Percentiles rank a stretch among this genome's conserved stretches.
phyloP scores from a whole-genome alignment of 1,140 invertebrate species.

The Sitobion miscanthi region DNA sequence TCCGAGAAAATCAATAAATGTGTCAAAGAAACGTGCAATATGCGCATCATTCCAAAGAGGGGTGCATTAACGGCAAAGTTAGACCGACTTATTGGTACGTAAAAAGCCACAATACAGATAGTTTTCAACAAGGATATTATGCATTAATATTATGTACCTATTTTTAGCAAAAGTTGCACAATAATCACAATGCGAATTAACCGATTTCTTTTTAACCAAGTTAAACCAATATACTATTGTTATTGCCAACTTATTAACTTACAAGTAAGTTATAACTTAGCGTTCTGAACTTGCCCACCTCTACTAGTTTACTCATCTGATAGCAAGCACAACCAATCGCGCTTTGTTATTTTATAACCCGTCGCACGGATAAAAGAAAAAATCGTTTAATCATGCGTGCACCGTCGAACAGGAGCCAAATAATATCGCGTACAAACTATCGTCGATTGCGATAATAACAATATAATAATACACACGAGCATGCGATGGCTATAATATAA shows the following conservation, averaged over 20 bases:
- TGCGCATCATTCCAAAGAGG: too few species aligned
- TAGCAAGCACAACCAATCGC: neutral
- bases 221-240: neutral
- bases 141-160: too few species aligned
- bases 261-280: neutral
- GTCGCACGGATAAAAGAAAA: neutral
- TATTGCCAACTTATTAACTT: neutral
- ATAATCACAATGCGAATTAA: too few species aligned
- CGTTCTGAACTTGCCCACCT: neutral
- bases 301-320: neutral
- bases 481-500: neutral
- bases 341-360: neutral
- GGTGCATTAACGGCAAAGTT: too few species aligned
- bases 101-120: too few species aligned
- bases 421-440: neutral
- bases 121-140: too few species aligned
- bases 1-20: too few species aligned
- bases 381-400: neutral
- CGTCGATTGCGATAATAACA: neutral
- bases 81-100: too few species aligned
- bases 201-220: too few species aligned
- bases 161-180: too few species aligned
- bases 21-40: too few species aligned
- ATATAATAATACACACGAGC: neutral
- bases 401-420: neutral